A percentile compares a stretch with the other conserved stretches of the same genome.
Conservation (phyloP, 2,113 vertebrate species). For the Varanus komodoensis region DNA sequence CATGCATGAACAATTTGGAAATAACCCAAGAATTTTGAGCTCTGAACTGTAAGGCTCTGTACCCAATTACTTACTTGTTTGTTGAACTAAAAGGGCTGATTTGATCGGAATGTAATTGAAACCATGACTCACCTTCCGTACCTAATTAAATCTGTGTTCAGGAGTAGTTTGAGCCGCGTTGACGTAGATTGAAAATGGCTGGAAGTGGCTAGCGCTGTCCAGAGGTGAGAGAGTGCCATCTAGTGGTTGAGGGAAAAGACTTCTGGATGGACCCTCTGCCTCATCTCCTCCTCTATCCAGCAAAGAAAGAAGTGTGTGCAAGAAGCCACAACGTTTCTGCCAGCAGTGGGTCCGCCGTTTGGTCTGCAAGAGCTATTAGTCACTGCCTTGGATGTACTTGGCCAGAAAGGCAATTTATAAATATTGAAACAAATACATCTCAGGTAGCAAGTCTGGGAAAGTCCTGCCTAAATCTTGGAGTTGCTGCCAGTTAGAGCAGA, state of each 20-base stretch:
- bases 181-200: constrained; percentile 35
- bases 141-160: constrained; percentile 57
- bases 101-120: constrained; percentile 64
- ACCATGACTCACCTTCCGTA: constrained; percentile 50
- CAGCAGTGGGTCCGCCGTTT: background rate
- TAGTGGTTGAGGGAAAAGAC: constrained; percentile 44
- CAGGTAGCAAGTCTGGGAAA: background rate
- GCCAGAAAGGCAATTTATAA: background rate
- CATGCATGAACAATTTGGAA: constrained; percentile 58
- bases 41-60: constrained; percentile 62
- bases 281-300: too few species aligned
- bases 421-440: background rate
- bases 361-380: background rate
- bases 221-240: constrained; percentile 69
- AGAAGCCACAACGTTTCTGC: background rate
- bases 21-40: constrained; percentile 53
- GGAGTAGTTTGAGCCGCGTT: constrained; percentile 48
- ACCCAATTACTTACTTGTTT: constrained; percentile 70
- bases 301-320: background rate
- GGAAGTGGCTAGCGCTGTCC: background rate
- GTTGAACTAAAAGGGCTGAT: constrained; percentile 41
- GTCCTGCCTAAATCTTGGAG: background rate
- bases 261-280: background rate
- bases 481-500: background rate
- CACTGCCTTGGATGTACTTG: background rate